Conservation (phyloP, 2,888 invertebrate species). For the Eilema sororculum region DNA sequence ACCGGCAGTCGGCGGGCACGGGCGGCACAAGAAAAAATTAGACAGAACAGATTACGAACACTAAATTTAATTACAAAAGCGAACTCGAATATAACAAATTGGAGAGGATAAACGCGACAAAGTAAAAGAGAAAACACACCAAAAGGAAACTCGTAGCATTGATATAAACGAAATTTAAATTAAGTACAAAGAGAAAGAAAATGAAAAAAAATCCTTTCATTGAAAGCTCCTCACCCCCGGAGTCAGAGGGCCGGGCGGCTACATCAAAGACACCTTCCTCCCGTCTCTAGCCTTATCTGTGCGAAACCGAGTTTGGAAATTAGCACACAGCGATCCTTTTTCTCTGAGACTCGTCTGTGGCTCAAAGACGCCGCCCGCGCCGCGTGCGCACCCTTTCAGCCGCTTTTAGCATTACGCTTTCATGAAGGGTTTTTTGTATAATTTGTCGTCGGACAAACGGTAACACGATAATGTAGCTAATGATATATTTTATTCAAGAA, state of each 20-base stretch:
- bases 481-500: slow-evolving; percentile 77
- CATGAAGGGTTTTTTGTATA: slow-evolving; percentile 75
- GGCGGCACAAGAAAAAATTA: slow-evolving; percentile 71
- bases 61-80: slow-evolving; percentile 86
- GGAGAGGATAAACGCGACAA: slow-evolving; percentile 87
- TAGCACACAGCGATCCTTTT: slow-evolving; percentile 79
- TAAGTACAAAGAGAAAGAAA: slow-evolving; percentile 87
- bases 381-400: slow-evolving; percentile 82
- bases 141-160: slow-evolving; percentile 86
- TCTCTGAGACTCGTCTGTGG: slow-evolving; percentile 54
- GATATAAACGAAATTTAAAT: slow-evolving; percentile 88
- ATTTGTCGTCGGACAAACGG: slow-evolving; percentile 66
- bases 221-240: slow-evolving; percentile 85
- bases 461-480: slow-evolving; percentile 77
- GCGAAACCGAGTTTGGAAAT: slow-evolving; percentile 85
- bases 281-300: slow-evolving; percentile 83
- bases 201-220: slow-evolving; percentile 87
- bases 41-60: slow-evolving; percentile 83
- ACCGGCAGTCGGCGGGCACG: slow-evolving; percentile 69
- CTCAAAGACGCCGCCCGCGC: slow-evolving; percentile 59
- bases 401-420: slow-evolving; percentile 79
- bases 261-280: slow-evolving; percentile 86
- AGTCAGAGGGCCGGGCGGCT: slow-evolving; percentile 84
- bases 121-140: slow-evolving; percentile 86
- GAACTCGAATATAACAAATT: slow-evolving; percentile 86